Base-by-base conservation (phyloP, 2,797 vertebrate species). In the Xyrichtys novacula region DNA sequence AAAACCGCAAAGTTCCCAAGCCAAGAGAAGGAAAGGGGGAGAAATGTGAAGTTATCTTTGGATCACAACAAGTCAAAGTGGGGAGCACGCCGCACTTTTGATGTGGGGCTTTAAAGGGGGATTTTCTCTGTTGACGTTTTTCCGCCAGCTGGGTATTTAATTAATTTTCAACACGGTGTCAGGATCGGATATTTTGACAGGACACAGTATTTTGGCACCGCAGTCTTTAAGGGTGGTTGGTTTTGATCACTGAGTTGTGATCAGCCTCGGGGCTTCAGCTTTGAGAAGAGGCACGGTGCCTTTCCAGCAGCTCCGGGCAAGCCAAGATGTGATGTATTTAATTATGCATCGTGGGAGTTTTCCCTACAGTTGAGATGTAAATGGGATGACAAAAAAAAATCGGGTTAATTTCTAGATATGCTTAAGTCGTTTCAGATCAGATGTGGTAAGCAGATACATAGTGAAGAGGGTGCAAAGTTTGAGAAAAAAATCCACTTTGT, bases 181-280 rank as follows among this genome's bases (percentile, higher is more conserved):
- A 81, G 74, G 79, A 80, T 89, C 67, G 19, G 76, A 84, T 91
- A 84, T 86, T 88, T 88, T 89, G 86, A 89, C 86, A 89, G 81
- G 77, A 83, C 67, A 47, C 60, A 43, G 74, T 65, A 67, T 81
- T 85, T 67, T 84, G 84, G 78, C 74, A 68, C 57, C 40, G 70
- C 53, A 22, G 52, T 68, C 71, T 7, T 6, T 53, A 79, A 22
- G 69, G 78, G 40, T 82, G 71, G 73, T 74, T 85, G 78, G 80
- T 76, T 87, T 90, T 85, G 78, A 91, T 89, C 81, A 56, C 60
- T 53, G 58, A 66, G 58, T 76, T 62, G 71, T 63, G 63, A 70
- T 83, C 56, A 65, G 83, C 87, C 87, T 77, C 22, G 0, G 71
- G 85, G 81, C 69, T 62, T 71, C 58, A 74, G 70, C 80, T 88